A percentile compares a stretch with the other conserved stretches of the same genome.
These are phyloP conservation scores for Bombus waltoni DNA, from an alignment of 1,140 invertebrate genomes.

Conservation along the genomic window DNA sequence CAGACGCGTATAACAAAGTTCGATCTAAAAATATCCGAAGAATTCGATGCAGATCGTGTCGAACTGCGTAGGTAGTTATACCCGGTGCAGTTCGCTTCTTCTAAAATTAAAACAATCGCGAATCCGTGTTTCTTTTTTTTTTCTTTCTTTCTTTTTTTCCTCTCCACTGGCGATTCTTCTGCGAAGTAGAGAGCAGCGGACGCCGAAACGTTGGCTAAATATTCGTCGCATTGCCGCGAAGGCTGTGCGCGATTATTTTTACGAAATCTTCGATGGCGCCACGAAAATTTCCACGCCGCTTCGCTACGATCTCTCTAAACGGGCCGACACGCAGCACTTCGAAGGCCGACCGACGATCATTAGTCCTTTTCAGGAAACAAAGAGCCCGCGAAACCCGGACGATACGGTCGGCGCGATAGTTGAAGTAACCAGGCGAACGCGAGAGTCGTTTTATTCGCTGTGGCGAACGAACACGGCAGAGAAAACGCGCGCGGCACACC, in stretches of 20 bases:
- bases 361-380: constrained; percentile 28
- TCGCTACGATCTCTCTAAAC: neutral
- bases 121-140: neutral
- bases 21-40: constrained; percentile 8
- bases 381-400: neutral
- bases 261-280: neutral
- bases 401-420: neutral
- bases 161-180: neutral
- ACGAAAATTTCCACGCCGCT: neutral
- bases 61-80: neutral
- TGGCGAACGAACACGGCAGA: neutral
- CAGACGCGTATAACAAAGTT: neutral
- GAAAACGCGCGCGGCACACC: constrained; percentile 3
- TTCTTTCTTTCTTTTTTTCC: neutral
- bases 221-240: neutral
- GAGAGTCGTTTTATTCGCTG: constrained; percentile 17
- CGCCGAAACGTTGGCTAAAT: neutral
- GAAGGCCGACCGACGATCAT: neutral
- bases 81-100: neutral
- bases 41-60: neutral
- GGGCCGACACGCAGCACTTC: neutral
- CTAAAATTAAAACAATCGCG: constrained; percentile 38
- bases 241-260: neutral
- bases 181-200: neutral
- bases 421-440: neutral